phyloP scores from a whole-genome alignment of 1,140 invertebrate species.

The Drusus annulatus region DNA sequence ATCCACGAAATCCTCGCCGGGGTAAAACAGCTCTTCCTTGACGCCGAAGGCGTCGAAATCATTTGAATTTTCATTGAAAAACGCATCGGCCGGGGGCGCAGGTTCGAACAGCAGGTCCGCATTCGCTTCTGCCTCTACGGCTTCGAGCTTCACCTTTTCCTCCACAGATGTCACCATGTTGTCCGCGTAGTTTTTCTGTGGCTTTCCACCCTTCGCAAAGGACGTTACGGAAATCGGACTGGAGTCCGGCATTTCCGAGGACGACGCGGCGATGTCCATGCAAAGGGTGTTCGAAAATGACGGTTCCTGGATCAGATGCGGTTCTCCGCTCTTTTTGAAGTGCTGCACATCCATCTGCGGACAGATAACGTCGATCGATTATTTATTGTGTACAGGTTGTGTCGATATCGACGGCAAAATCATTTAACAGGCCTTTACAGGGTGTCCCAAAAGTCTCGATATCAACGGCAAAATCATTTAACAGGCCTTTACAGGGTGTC shows the following conservation, averaged over 20 bases:
- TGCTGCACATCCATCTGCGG: not conserved
- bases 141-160: not conserved
- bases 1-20: not conserved
- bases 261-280: not conserved
- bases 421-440: no score
- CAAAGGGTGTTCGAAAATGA: conserved; percentile 23
- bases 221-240: not conserved
- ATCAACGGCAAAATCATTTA: no score
- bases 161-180: not conserved
- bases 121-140: not conserved
- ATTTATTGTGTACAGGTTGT: no score
- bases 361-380: not conserved
- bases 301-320: not conserved
- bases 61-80: not conserved
- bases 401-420: no score
- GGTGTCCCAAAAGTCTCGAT: no score
- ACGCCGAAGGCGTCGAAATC: not conserved
- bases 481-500: no score
- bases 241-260: not conserved
- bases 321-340: not conserved
- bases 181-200: not conserved
- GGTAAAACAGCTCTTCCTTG: not conserved
- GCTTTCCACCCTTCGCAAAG: no score
- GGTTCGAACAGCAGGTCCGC: no score
- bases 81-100: no score